Evolutionary conservation across 1,140 invertebrate species (phyloP).

Genomic region (Diachasma alloeum): DNA sequence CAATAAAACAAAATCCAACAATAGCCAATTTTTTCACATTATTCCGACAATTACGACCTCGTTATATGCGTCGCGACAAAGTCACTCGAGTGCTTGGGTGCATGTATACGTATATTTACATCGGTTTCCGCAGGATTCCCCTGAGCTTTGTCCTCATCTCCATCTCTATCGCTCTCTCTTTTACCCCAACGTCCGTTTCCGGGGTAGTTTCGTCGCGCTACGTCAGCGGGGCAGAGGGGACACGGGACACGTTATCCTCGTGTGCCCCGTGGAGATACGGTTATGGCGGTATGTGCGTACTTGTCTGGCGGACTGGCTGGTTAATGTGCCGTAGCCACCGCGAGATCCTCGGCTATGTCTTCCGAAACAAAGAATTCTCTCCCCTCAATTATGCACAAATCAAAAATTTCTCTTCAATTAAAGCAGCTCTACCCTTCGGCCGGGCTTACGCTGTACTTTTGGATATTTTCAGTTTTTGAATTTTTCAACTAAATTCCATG

Average conservation of each 20-base stretch:
- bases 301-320: constrained; percentile 36
- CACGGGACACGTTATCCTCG: not conserved
- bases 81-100: constrained; percentile 13
- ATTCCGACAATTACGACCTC: constrained; percentile 23
- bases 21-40: not conserved
- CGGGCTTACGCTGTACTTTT: no score
- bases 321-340: constrained; percentile 54
- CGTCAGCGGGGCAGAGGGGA: not conserved
- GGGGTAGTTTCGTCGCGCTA: constrained; percentile 22
- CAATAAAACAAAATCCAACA: not conserved
- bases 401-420: not conserved
- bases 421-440: no score
- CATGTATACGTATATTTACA: constrained; percentile 19
- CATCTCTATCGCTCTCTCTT: not conserved
- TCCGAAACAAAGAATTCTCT: constrained; percentile 25
- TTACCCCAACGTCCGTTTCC: constrained; percentile 24
- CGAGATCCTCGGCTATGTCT: constrained; percentile 2
- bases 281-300: constrained; percentile 8
- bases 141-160: constrained; percentile 7
- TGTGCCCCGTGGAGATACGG: not conserved
- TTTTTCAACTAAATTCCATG: no score
- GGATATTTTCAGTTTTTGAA: no score
- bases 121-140: constrained; percentile 18
- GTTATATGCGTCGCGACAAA: constrained; percentile 17
- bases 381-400: not conserved